Evolutionary conservation across 2,888 invertebrate genomes (phyloP).

Genomic region (Unio delphinus): DNA sequence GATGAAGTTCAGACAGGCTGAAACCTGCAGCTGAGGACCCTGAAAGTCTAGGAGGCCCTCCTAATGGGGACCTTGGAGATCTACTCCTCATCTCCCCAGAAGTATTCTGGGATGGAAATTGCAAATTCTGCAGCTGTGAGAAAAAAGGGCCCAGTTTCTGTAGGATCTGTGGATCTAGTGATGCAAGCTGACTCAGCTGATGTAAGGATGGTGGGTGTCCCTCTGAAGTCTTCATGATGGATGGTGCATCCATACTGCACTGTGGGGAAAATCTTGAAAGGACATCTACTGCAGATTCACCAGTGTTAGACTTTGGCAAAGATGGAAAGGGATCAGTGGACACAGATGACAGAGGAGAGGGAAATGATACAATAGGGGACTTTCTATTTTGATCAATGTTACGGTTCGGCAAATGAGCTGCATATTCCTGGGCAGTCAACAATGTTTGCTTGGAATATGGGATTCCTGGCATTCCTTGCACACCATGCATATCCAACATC

Average conservation of each 20-base stretch:
- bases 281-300: constrained; percentile 8
- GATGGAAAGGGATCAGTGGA: constrained; percentile 2
- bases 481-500: constrained; percentile 5
- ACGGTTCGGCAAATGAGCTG: constrained; percentile 23
- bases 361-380: constrained; percentile 23
- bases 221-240: constrained; percentile 31
- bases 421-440: constrained; percentile 25
- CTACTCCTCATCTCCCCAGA: constrained; percentile 18
- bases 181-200: constrained; percentile 14
- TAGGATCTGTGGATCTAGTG: constrained; percentile 25
- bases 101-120: constrained; percentile 10
- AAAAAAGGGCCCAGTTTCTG: constrained; percentile 30
- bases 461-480: constrained; percentile 1
- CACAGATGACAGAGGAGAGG: constrained; percentile 12
- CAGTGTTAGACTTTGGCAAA: too few species aligned
- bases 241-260: constrained; percentile 34
- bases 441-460: constrained; percentile 16
- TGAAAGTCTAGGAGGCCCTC: constrained; percentile 10
- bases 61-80: constrained; percentile 18
- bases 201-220: constrained; percentile 16
- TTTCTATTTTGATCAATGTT: constrained; percentile 25
- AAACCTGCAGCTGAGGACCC: neutral
- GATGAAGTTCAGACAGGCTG: too few species aligned
- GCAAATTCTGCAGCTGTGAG: constrained; percentile 30
- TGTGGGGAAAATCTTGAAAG: constrained; percentile 19